A percentile compares a stretch with the other conserved stretches of the same genome.
These are phyloP conservation scores for Caenorhabditis japonica DNA, from an alignment of 2,888 invertebrate species.

Conservation along the genomic window DNA sequence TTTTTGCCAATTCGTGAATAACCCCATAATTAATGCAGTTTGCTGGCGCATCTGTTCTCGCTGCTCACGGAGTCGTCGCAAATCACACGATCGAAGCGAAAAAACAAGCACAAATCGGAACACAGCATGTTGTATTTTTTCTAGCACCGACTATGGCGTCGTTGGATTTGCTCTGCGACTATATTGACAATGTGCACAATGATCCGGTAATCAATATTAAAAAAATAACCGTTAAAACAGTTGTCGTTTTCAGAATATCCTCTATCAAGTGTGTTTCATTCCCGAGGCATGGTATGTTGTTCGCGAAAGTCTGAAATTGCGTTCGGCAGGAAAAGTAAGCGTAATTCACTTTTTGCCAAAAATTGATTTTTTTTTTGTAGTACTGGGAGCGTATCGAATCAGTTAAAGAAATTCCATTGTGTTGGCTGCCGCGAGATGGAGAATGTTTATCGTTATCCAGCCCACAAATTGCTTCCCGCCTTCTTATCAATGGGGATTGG, in stretches of 20 bases:
- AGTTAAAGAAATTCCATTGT: slow-evolving; percentile 60
- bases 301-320: slow-evolving; percentile 59
- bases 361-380: slow-evolving; percentile 33
- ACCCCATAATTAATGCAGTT: no score
- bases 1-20: no score
- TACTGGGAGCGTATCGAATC: slow-evolving; percentile 63
- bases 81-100: slow-evolving; percentile 50
- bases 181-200: slow-evolving; percentile 53
- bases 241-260: slow-evolving; percentile 55
- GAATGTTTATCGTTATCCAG: slow-evolving; percentile 59
- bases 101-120: slow-evolving; percentile 7
- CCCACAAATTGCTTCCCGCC: slow-evolving; percentile 59
- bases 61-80: slow-evolving; percentile 52
- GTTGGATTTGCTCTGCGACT: slow-evolving; percentile 54
- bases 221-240: no score
- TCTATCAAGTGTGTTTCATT: slow-evolving; percentile 66
- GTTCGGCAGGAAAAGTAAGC: slow-evolving; percentile 48
- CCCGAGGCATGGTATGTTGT: slow-evolving; percentile 68
- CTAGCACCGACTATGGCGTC: slow-evolving; percentile 56
- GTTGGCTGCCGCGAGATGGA: slow-evolving; percentile 65
- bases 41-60: slow-evolving; percentile 45
- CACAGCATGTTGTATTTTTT: slow-evolving; percentile 59
- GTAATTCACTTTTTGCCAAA: neutral
- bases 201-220: slow-evolving; percentile 41
- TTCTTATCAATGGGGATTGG: slow-evolving; percentile 63